Conservation (phyloP, 2,797 vertebrate genomes). For the Argyrosomus regius region DNA sequence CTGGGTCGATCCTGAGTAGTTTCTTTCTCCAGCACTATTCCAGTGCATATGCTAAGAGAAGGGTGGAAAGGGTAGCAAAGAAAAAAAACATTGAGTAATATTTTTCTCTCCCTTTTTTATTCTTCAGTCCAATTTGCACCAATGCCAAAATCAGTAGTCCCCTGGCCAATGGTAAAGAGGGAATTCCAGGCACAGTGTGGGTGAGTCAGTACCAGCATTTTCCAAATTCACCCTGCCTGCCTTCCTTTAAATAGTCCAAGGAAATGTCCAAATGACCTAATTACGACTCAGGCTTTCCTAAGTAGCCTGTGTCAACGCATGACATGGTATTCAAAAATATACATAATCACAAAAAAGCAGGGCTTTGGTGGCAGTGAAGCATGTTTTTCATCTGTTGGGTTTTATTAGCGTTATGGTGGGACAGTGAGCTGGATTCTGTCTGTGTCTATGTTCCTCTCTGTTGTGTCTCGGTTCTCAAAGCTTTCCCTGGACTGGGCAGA, state of each 20-base stretch:
- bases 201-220: constrained; percentile 84
- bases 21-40: constrained; percentile 40
- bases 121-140: constrained; percentile 70
- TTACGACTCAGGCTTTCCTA: constrained; percentile 84
- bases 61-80: constrained; percentile 58
- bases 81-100: constrained; percentile 62
- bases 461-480: constrained; percentile 61
- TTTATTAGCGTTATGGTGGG: constrained; percentile 61
- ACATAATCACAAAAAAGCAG: constrained; percentile 72
- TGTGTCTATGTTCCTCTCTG: constrained; percentile 62
- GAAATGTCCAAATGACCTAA: constrained; percentile 88
- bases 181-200: constrained; percentile 84
- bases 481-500: constrained; percentile 41
- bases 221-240: constrained; percentile 80
- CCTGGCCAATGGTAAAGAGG: constrained; percentile 80
- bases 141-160: constrained; percentile 80
- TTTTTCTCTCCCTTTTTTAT: constrained; percentile 73
- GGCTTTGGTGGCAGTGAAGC: constrained; percentile 45
- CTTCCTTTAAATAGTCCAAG: constrained; percentile 83
- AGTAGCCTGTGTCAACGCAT: constrained; percentile 76
- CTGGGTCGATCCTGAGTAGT: constrained; percentile 24
- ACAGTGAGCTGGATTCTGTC: constrained; percentile 59
- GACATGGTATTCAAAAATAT: constrained; percentile 80
- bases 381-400: constrained; percentile 68
- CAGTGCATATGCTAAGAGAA: constrained; percentile 46